A percentile compares a stretch with the other conserved stretches of the same genome.
Evolutionary conservation across 2,888 invertebrate genomes (phyloP).

Genomic region (Caenorhabditis auriculariae): DNA sequence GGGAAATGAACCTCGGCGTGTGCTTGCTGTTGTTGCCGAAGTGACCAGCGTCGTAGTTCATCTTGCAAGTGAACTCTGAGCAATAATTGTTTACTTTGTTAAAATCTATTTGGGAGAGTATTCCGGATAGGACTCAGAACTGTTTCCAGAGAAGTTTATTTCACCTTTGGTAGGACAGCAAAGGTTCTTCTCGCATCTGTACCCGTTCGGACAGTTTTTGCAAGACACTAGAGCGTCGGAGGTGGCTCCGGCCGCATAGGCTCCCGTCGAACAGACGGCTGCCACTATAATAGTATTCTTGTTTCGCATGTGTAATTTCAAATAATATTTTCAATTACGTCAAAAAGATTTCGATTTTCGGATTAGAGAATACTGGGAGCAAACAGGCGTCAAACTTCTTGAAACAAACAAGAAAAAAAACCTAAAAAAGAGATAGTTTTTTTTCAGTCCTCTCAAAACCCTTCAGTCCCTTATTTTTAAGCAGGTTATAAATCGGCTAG

Average conservation of each 20-base stretch:
- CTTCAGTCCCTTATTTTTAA: too few relatives aligned
- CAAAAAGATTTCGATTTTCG: too few relatives aligned
- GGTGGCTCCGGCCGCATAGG: slow-evolving; percentile 39
- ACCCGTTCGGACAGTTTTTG: slow-evolving; percentile 51
- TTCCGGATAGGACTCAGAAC: too few relatives aligned
- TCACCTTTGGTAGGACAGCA: slow-evolving; percentile 59
- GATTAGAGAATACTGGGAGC: too few relatives aligned
- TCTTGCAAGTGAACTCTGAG: slow-evolving; percentile 46
- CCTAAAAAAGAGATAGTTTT: too few relatives aligned
- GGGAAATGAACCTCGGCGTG: slow-evolving; percentile 41
- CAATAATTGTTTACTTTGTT: slow-evolving; percentile 3
- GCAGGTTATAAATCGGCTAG: too few relatives aligned
- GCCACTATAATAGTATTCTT: background rate
- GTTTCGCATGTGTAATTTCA: too few relatives aligned
- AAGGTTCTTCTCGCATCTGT: slow-evolving; percentile 42
- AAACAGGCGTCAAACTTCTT: too few relatives aligned
- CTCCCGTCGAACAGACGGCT: slow-evolving; percentile 31
- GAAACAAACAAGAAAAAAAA: too few relatives aligned
- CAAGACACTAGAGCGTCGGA: slow-evolving; percentile 26
- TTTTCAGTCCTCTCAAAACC: too few relatives aligned
- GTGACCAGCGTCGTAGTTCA: slow-evolving; percentile 59
- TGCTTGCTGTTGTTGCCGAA: slow-evolving; percentile 53
- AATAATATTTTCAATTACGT: too few relatives aligned
- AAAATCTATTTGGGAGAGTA: background rate
- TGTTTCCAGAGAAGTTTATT: background rate